Percentiles rank a stretch among this genome's conserved stretches.
phyloP scores from a whole-genome alignment of 1,140 invertebrate genomes.

The Eriosoma lanigerum region DNA sequence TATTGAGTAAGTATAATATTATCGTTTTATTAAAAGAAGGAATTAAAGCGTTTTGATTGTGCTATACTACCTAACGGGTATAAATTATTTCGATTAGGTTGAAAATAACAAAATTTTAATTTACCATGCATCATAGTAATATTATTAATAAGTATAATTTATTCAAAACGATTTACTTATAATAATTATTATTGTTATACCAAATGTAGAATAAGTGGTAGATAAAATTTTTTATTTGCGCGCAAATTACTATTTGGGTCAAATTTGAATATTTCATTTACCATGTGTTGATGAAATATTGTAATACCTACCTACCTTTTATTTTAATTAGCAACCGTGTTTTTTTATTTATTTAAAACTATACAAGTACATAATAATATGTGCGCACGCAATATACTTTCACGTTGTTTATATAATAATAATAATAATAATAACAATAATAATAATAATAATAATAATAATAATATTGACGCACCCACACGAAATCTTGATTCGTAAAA shows the following conservation, averaged over 20 bases:
- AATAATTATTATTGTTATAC: not conserved
- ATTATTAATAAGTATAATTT: not conserved
- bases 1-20: too few species aligned
- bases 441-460: too few species aligned
- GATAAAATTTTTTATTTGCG: constrained; percentile 1
- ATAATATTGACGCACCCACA: too few species aligned
- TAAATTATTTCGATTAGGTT: not conserved
- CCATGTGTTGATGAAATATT: not conserved
- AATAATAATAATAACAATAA: too few species aligned
- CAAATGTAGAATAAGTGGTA: not conserved
- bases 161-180: not conserved
- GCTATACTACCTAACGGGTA: too few species aligned
- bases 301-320: not conserved
- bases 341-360: not conserved
- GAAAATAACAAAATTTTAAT: not conserved
- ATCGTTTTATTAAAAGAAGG: too few species aligned
- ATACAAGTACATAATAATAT: too few species aligned
- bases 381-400: not conserved
- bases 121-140: not conserved
- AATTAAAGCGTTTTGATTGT: too few species aligned
- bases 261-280: constrained; percentile 10
- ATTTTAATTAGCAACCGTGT: not conserved
- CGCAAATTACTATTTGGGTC: not conserved
- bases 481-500: too few species aligned
- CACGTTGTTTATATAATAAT: too few species aligned